Conservation (phyloP, 2,797 vertebrate species). For the Protonibea diacanthus region DNA sequence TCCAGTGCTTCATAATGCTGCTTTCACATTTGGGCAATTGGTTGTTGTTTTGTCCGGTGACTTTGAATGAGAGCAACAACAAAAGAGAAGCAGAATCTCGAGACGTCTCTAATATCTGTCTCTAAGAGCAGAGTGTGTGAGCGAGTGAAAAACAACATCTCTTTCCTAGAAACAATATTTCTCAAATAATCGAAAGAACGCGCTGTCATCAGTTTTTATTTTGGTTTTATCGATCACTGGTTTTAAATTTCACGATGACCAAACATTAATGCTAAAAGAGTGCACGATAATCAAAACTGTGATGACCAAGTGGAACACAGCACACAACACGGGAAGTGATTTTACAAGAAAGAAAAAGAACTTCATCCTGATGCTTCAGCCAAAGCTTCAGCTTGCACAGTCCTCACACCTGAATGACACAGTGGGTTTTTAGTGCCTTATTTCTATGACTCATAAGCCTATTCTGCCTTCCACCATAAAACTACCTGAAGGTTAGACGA, state of each 20-base stretch:
- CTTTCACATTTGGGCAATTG: constrained; percentile 17
- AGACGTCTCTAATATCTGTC: no score
- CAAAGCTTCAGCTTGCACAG: no score
- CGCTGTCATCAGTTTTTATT: neutral
- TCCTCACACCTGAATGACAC: no score
- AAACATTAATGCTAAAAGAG: neutral
- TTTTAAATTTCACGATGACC: neutral
- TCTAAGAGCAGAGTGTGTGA: no score
- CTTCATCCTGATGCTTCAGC: no score
- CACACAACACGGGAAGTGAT: no score
- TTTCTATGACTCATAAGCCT: neutral
- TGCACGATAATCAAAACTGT: neutral
- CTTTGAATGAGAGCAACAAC: neutral
- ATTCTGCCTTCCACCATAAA: neutral
- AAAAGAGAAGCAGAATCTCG: neutral
- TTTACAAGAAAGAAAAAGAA: no score
- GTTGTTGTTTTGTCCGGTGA: neutral
- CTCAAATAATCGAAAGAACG: neutral
- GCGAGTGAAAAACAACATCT: no score
- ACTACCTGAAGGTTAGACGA: neutral
- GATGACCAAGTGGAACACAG: neutral
- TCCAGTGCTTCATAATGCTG: constrained; percentile 26
- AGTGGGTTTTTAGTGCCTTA: neutral
- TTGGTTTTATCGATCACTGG: neutral
- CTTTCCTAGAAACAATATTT: neutral